Conservation (phyloP, 1,140 invertebrate species). For the Manduca sexta region DNA sequence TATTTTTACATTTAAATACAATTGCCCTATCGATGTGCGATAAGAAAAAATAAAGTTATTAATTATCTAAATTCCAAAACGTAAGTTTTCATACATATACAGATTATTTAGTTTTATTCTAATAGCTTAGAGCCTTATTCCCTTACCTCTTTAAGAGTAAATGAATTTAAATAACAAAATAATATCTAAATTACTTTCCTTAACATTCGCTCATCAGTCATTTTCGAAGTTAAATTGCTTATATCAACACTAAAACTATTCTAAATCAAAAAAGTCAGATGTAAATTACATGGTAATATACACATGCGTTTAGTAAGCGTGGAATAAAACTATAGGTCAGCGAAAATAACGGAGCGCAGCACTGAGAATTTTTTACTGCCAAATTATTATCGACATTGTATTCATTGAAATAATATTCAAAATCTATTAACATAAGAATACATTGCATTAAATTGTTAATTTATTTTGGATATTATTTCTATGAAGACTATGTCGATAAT, state of each 20-base stretch:
- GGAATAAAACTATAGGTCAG: neutral
- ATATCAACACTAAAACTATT: neutral
- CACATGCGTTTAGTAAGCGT: neutral
- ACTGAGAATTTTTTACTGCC: no score
- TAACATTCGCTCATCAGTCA: constrained; percentile 28
- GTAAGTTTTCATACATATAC: constrained; percentile 6
- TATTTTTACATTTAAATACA: neutral
- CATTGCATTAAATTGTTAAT: no score
- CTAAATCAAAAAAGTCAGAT: neutral
- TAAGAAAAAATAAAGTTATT: constrained; percentile 7
- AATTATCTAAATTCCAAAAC: constrained; percentile 5
- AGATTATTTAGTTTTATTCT: constrained; percentile 1
- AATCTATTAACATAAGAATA: no score
- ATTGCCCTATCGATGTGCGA: constrained; percentile 2
- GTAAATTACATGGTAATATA: neutral
- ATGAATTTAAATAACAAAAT: constrained; percentile 15
- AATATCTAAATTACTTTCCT: constrained; percentile 9
- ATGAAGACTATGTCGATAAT: no score
- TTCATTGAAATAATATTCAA: no score
- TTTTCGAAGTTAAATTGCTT: constrained; percentile 19
- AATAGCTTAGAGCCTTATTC: constrained; percentile 26
- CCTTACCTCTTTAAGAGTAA: constrained; percentile 29
- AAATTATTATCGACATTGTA: no score
- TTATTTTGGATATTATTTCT: no score
- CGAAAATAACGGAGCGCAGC: no score